Evolutionary conservation across 2,888 invertebrate species (phyloP), one percentile per base, ranked within the genome.

Genomic region (Drosophila rubida): DNA sequence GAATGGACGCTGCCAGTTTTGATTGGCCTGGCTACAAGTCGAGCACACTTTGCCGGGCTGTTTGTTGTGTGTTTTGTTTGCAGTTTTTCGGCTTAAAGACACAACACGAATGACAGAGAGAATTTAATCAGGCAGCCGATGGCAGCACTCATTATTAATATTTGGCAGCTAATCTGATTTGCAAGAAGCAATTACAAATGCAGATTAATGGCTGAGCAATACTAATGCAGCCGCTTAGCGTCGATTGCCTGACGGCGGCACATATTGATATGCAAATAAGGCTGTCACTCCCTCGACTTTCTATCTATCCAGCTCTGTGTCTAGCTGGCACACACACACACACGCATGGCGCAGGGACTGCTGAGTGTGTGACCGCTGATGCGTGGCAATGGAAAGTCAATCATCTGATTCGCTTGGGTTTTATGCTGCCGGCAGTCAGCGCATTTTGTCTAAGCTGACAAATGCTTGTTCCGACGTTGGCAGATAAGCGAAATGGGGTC

Each of bases 351-450:
- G n/a, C n/a, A n/a, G n/a, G n/a, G n/a, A n/a, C n/a, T n/a, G n/a
- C n/a, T 46, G n/a, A 35, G 27, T 27, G 57, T 59, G 53, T 49
- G 57, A 50, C 71, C 57, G 76, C 64, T 70, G 87, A 76, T 80
- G 87, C 84, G 87, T 82, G 80, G 74, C 71, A 83, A 77, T 80
- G 69, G 81, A 76, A 87, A 87, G 87, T 87, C 82, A 87, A 84
- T 83, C 71, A 75, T 66, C 70, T 75, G 68, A 78, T 76, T 74
- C 77, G 85, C 63, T 82, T 75, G 60, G 70, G 70, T 73, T 80
- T 86, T 86, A 83, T 78, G 4, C 78, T 75, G 78, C 48, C 86
- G 62, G 42, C 53, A 32, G 62, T 30, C 53, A 32, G 65, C 58
- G 61, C 64, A 87, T 87, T 87, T 85, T 85, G 87, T 79, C 79